A percentile compares a stretch with the other conserved stretches of the same genome.
Conservation (phyloP, 2,113 vertebrate species). For the Syrrhaptes paradoxus region DNA sequence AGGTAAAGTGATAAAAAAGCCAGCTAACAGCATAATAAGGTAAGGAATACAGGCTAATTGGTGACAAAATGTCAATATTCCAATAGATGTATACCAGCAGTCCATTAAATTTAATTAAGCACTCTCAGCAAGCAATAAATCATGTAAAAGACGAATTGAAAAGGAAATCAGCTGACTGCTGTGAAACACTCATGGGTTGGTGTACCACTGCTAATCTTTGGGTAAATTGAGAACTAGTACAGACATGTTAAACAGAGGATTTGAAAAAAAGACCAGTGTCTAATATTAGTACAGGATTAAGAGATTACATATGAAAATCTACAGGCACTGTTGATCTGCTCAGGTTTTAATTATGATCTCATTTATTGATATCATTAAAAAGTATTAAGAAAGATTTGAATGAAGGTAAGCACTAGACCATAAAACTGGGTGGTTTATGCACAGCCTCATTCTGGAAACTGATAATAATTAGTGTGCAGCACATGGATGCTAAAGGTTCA, state of each 20-base stretch:
- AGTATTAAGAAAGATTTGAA: neutral
- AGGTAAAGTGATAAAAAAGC: slow-evolving; percentile 46
- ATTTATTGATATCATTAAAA: neutral
- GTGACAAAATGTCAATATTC: slow-evolving; percentile 71
- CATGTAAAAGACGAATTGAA: slow-evolving; percentile 24
- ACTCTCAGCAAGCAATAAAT: slow-evolving; percentile 66
- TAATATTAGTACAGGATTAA: slow-evolving; percentile 40
- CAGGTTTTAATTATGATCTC: slow-evolving; percentile 21
- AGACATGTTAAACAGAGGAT: neutral
- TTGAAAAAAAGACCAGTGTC: neutral
- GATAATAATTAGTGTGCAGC: neutral
- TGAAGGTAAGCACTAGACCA: neutral
- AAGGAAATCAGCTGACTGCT: slow-evolving; percentile 55
- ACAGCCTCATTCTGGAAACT: neutral
- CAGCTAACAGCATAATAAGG: slow-evolving; percentile 43
- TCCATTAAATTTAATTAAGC: slow-evolving; percentile 68
- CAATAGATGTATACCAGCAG: slow-evolving; percentile 45
- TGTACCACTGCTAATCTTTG: slow-evolving; percentile 38
- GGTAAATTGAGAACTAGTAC: neutral
- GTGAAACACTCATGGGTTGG: slow-evolving; percentile 23
- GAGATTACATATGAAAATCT: slow-evolving; percentile 5
- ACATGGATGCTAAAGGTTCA: fast-evolving
- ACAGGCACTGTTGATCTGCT: neutral
- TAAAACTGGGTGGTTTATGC: neutral
- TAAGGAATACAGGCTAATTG: slow-evolving; percentile 52